Conservation (phyloP, 1,140 invertebrate species). For the Camponotus floridanus region DNA sequence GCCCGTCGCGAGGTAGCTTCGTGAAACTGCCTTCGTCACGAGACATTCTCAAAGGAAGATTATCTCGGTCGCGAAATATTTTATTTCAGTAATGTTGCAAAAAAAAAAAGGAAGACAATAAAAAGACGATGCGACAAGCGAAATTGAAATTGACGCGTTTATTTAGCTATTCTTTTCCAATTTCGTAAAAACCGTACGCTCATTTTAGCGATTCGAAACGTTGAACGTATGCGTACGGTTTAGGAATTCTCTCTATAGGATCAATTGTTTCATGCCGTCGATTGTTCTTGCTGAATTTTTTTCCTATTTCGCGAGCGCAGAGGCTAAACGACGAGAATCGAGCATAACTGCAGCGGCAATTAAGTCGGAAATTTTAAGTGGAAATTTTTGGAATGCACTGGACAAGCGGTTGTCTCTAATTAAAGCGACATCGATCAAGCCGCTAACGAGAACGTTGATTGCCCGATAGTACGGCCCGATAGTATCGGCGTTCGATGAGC, state of each 20-base stretch:
- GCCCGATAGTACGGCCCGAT: conserved; percentile 63
- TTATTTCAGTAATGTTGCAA: neutral
- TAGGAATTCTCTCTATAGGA: conserved; percentile 19
- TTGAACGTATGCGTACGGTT: neutral
- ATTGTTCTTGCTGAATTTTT: conserved; percentile 14
- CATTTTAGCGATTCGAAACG: neutral
- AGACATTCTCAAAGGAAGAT: neutral
- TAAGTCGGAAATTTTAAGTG: conserved; percentile 56
- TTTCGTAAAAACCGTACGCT: neutral
- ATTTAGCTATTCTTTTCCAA: conserved; percentile 1
- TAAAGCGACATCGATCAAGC: conserved; percentile 68
- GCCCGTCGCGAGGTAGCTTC: neutral
- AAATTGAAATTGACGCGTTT: neutral
- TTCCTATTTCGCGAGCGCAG: neutral
- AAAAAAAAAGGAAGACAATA: neutral
- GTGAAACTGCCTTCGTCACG: too few relatives aligned
- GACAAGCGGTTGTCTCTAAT: conserved; percentile 64
- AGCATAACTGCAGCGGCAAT: too few relatives aligned
- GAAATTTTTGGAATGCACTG: conserved; percentile 61
- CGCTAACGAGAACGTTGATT: conserved; percentile 76
- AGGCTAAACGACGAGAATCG: neutral
- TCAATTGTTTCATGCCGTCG: neutral
- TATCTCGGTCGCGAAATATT: conserved; percentile 1
- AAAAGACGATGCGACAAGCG: neutral
- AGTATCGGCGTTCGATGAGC: conserved; percentile 59